Evolutionary conservation across 2,888 invertebrate genomes (phyloP).

Genomic region (Invenusta paracnida): DNA sequence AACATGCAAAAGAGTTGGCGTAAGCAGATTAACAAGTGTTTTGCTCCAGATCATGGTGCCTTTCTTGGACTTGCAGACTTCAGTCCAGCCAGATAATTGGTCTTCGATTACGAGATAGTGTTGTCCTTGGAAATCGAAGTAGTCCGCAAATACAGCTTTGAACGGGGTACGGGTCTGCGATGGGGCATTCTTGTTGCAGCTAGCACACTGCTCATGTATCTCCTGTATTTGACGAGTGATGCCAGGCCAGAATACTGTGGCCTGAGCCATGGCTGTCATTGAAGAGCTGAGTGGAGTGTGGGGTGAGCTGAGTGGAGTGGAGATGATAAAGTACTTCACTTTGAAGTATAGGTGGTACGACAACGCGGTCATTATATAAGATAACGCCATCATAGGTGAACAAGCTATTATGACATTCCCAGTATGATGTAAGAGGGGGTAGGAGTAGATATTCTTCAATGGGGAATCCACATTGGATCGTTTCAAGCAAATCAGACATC

Average conservation of each 20-base stretch:
- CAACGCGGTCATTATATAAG: too few species aligned
- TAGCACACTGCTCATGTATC: background rate
- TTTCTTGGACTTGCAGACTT: constrained; percentile 41
- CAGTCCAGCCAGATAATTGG: constrained; percentile 47
- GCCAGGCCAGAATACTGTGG: background rate
- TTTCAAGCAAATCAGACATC: too few species aligned
- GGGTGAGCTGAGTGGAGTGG: too few species aligned
- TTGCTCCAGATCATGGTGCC: constrained; percentile 43
- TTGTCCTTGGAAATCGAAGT: constrained; percentile 45
- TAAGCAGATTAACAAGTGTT: constrained; percentile 43
- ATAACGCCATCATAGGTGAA: too few species aligned
- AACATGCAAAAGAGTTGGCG: constrained; percentile 46
- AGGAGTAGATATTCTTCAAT: too few species aligned
- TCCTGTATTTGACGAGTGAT: background rate
- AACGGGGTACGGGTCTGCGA: constrained; percentile 36
- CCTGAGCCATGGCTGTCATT: background rate
- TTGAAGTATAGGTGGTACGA: too few species aligned
- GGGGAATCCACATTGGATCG: too few species aligned
- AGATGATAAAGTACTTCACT: too few species aligned
- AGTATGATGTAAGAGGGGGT: too few species aligned
- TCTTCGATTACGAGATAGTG: constrained; percentile 47
- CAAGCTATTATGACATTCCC: too few species aligned
- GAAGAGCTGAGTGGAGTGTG: background rate
- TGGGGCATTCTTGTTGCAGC: background rate
- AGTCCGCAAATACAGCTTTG: constrained; percentile 45